Evolutionary conservation across 2,113 vertebrate species (phyloP), one percentile per base, ranked within the genome.

Genomic region (Dromaius novaehollandiae): DNA sequence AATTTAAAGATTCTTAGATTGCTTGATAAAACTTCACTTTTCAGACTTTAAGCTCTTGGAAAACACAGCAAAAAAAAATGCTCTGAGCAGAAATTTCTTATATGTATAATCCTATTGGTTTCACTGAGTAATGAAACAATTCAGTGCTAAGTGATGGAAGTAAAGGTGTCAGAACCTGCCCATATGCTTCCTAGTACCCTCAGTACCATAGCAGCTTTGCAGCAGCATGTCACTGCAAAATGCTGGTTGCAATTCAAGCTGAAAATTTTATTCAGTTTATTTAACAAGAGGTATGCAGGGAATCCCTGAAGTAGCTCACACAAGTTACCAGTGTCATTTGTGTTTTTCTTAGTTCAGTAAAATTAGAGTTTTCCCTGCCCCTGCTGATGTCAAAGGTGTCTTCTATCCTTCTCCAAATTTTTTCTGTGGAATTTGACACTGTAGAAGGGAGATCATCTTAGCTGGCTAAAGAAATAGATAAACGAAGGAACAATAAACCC

Each of bases 1-100:
- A 77, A 73, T 91, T 61, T 88, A 74, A 95, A 93, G 16, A 73
- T 88, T 90, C 60, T 81, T 87, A 77, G 22, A 81, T 38, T 73
- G 63, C 53, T 81, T 73, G 24, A 20, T 76, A 82, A 95, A 56
- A 75, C 10, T 12, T 65, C 50, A 19, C 9, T 76, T 90, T 79
- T 84, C 17, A 68, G 50, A 75, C 15, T 75, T 75, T 61, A 2
- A 6, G 8, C 14, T 93, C 13, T 74, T 69, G 64, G 76, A 70
- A 82, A 86, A 53, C 24, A 51, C 1, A 22, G 7, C 3, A 6
- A 0, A 70, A 70, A 18, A 68, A 68, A 26, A 44, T 65, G 0
- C 18, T 32, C 24, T 3, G 38, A 76, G 11, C 63, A 66, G 17
- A 77, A 66, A 11, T 36, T 81, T 63, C 40, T 86, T 58, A 30